Evolutionary conservation across 1,140 invertebrate species (phyloP), one percentile per base, ranked within the genome.

Genomic region (Pachyrhynchus sulphureomaculatus): DNA sequence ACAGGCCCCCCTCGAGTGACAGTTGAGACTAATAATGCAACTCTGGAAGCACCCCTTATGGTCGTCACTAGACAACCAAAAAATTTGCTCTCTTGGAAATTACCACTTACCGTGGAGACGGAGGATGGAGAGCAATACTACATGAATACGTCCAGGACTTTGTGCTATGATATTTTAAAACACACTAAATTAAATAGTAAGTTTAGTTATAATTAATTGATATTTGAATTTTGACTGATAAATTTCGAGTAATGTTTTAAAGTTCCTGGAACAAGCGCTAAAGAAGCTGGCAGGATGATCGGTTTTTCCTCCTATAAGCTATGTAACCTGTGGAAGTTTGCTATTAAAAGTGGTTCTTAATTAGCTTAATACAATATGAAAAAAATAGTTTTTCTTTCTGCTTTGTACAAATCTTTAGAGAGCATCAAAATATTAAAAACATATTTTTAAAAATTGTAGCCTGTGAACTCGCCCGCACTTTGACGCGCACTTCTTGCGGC

Each of bases 61-160:
- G 81, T 88, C 59, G 86, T 87, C 1, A 82, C 85, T 0, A 72
- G 84, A 63, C 86, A 88, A 72, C 84, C 86, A 51, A 81, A 83
- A 78, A 78, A 80, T 45, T 80, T 87, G 6, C 73, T 86, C 52
- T 87, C 86, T 3, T 89, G 87, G 87, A 83, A 86, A 65, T 71
- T 89, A 15, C 87, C 87, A 5, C 73, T 88, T 61, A 61, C 80
- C 29, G 77, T 85, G 0, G 81, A 84, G 62, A 80, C 81, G 0
- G 71, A 73, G 3, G 71, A 72, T 39, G 74, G 70, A 15, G 55
- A 75, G 71, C 80, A 81, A 68, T 74, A 80, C 47, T 86, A 84
- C 70, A 76, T 74, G 26, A 79, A 79, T 65, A 84, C 84, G 15
- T 84, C 82, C 6, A 74, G 86, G 24, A 88, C 85, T 0, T 74